phyloP scores from a whole-genome alignment of 2,797 vertebrate species.

The Dryobates pubescens region DNA sequence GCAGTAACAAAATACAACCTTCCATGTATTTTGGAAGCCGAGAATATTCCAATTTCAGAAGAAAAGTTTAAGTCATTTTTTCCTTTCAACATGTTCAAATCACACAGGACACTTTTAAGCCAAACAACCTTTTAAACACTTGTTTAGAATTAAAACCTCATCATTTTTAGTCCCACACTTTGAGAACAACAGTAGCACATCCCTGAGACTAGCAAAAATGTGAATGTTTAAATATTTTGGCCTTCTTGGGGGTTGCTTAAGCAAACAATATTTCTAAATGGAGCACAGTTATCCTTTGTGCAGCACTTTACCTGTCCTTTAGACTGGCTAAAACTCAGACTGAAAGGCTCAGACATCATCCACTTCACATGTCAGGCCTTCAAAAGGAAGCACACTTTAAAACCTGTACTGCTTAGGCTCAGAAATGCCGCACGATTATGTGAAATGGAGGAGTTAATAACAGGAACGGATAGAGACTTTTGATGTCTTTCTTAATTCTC shows the following conservation, averaged over 20 bases:
- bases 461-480: constrained; percentile 43
- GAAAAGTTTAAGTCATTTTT: constrained; percentile 14
- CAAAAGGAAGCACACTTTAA: neutral
- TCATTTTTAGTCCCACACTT: neutral
- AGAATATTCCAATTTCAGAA: constrained; percentile 8
- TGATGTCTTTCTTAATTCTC: constrained; percentile 60
- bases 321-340: neutral
- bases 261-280: neutral
- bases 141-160: constrained; percentile 1
- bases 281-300: neutral
- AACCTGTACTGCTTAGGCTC: neutral
- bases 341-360: neutral
- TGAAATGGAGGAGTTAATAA: constrained; percentile 53
- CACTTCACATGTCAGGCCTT: neutral
- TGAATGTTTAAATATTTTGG: neutral
- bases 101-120: neutral
- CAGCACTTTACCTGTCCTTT: neutral
- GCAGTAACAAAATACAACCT: neutral
- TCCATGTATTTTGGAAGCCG: constrained; percentile 16
- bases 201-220: neutral
- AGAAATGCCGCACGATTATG: neutral
- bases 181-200: constrained; percentile 30
- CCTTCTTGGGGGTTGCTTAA: neutral
- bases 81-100: neutral
- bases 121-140: constrained; percentile 14